Base-by-base conservation (phyloP, 2,797 vertebrate genomes). In the Ispidina picta region DNA sequence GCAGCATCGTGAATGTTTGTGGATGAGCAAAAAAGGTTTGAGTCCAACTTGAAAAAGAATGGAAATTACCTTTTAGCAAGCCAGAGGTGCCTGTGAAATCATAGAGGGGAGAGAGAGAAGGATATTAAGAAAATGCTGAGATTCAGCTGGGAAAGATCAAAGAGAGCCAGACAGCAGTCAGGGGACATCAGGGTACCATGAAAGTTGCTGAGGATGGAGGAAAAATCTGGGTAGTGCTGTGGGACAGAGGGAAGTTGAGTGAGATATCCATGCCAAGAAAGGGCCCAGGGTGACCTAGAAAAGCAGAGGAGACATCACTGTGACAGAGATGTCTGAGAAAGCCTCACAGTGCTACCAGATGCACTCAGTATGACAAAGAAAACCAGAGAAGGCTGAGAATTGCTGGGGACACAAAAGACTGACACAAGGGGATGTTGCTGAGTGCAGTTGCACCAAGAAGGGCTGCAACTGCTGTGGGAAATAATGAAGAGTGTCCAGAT, bases 81-180 rank as follows among this genome's bases (percentile, higher is more conserved):
- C 37, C 51, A 94, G 88, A 89, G 69, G 73, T 91, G 80, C 46
- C 77, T 73, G 59, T 86, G 90, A 75, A 92, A 88, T 91, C 68
- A 86, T 10, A 86, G 55, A 89, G 59, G 35, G 10, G 35, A 35
- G 35, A 35, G 3, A 74, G 17, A 73, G 37, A 85, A 35, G 22
- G 65, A 87, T 90, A 90, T 88, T 92, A 83, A 92, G 55, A 77
- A 19, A 80, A 31, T 55, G 75, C 84, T 71, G 62, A 0, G 3
- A 90, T 93, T 94, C 90, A 93, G 82, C 78, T 92, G 70, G 82
- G 86, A 62, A 90, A 93, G 92, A 95, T 93, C 94, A 96, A 95
- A 95, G 90, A 31, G 43, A 94, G 65, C 2, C 88, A 77, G 79
- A 89, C 77, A 94, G 90, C 75, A 96, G 86, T 66, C 95, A 93